phyloP scores from a whole-genome alignment of 2,888 invertebrate species.

The Dasypolia templi region DNA sequence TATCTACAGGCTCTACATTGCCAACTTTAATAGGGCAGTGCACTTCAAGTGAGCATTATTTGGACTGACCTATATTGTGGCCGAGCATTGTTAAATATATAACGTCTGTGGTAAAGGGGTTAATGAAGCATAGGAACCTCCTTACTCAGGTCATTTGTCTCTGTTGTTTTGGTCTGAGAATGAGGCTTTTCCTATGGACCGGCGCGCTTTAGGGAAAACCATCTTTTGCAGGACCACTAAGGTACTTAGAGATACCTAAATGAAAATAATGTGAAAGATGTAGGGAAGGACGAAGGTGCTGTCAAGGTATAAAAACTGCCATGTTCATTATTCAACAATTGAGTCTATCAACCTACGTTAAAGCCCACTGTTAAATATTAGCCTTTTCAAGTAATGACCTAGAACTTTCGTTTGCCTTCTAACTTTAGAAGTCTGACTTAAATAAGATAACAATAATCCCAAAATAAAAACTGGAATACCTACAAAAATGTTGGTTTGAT shows the following conservation, averaged over 20 bases:
- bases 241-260: neutral
- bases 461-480: slow-evolving; percentile 1
- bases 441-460: neutral
- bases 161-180: neutral
- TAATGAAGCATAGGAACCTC: slow-evolving; percentile 20
- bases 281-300: neutral
- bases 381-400: neutral
- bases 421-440: neutral
- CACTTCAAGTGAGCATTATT: slow-evolving; percentile 1
- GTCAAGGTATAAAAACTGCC: neutral
- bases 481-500: neutral
- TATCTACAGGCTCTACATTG: neutral
- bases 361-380: slow-evolving; percentile 16
- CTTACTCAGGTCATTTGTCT: neutral
- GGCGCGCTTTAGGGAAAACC: neutral
- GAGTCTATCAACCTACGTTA: slow-evolving; percentile 20
- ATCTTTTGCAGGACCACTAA: neutral
- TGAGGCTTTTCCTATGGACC: neutral
- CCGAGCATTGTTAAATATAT: neutral
- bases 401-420: neutral
- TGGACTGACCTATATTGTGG: slow-evolving; percentile 2
- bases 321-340: slow-evolving; percentile 25
- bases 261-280: neutral
- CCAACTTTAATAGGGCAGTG: neutral
- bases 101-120: slow-evolving; percentile 18